Base-by-base conservation (phyloP, 2,797 vertebrate species). In the Chanos chanos region DNA sequence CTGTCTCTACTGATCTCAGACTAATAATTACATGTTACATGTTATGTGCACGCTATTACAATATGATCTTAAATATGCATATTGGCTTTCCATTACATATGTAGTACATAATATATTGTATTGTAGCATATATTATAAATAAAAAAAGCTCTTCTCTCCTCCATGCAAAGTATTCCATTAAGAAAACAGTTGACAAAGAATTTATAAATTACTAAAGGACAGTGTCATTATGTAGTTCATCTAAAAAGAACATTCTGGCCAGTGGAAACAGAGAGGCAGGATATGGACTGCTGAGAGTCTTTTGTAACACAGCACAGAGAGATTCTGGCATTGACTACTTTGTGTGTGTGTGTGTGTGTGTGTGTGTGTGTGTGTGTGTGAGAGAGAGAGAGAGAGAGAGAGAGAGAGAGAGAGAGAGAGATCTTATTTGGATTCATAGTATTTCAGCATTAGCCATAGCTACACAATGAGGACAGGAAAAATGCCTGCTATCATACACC, bases 261-360 rank as follows among this genome's bases (percentile, higher is more conserved):
- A 31, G 22, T 60, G 70, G 66, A 72, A 66, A 40, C 7, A 18
- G 50, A 52, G 27, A 58, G 15, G 54, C 62, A 39, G 61, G 65
- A 62, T 55, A 43, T 48, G 33, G 25, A 25, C 22, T 39, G 5
- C 34, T 60, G 28, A 51, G n/a, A 33, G 48, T 54, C 24, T 57
- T 51, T 49, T 27, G 65, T 53, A 36, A 16, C 44, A 22, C 62
- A 40, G 49, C 63, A 52, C 6, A 44, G 62, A 60, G 67, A 61
- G 63, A 58, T 43, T 52, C 39, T 65, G 58, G 37, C 49, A 63
- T 41, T 57, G 55, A 61, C 43, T 61, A 57, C 67, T 64, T 39
- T 19, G 10, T 47, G 44, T 25, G 7, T 37, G 8, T 47, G 8
- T 41, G 40, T 47, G 16, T 37, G 13, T 63, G 30, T 15, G 5